Percentiles rank a stretch among this genome's conserved stretches.
Conservation (phyloP, 2,797 vertebrate species). For the Takifugu rubripes region DNA sequence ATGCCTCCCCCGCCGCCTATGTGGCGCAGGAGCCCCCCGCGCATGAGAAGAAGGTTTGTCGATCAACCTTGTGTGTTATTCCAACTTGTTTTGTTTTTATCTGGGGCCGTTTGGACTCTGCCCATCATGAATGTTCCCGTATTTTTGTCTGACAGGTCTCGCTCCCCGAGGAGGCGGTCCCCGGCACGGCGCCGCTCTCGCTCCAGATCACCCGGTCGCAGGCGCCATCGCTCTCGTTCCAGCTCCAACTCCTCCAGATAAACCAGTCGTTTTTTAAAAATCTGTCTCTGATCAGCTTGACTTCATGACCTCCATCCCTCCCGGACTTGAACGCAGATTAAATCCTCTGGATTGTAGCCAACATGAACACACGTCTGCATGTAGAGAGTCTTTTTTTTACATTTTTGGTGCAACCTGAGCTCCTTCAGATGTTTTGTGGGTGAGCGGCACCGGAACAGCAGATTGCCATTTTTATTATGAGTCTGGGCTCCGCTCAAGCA, state of each 20-base stretch:
- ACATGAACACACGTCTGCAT: conserved; percentile 26
- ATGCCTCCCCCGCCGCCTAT: conserved; percentile 91
- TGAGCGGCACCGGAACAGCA: conserved; percentile 15
- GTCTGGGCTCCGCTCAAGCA: conserved; percentile 13
- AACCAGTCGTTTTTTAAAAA: conserved; percentile 31
- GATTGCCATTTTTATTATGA: conserved; percentile 13
- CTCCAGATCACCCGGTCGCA: conserved; percentile 89
- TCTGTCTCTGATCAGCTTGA: conserved; percentile 14
- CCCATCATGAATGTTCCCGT: not conserved
- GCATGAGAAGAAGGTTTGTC: conserved; percentile 88
- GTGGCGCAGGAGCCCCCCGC: conserved; percentile 92
- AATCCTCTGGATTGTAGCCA: conserved; percentile 28
- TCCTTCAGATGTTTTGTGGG: conserved; percentile 21
- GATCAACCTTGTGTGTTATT: not conserved
- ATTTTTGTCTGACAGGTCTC: conserved; percentile 75
- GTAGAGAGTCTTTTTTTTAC: conserved; percentile 11
- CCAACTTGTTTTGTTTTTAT: not conserved
- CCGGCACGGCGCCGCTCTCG: conserved; percentile 86
- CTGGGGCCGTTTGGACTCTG: not conserved
- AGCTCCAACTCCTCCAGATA: conserved; percentile 98
- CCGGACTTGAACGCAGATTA: conserved; percentile 17
- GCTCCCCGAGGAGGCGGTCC: conserved; percentile 89
- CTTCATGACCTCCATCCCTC: conserved; percentile 10
- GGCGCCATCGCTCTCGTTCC: conserved; percentile 93
- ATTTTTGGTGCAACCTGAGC: conserved; percentile 20